Evolutionary conservation across 2,888 invertebrate genomes (phyloP).

Genomic region (Mesorhabditis spiculigera): DNA sequence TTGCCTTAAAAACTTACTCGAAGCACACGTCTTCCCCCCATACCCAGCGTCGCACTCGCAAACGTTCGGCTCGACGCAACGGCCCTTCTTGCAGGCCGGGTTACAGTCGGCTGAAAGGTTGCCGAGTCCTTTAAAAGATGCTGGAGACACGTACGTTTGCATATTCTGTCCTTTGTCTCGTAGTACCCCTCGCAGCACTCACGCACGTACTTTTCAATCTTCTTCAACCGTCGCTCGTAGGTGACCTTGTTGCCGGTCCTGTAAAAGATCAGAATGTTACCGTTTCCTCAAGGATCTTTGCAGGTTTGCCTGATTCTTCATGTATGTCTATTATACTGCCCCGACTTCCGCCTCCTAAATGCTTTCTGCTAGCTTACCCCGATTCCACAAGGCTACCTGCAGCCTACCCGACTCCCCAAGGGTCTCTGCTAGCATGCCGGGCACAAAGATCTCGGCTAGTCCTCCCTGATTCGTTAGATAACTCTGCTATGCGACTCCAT

Average conservation of each 20-base stretch:
- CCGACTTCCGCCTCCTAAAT: neutral
- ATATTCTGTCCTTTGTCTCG: constrained; percentile 43
- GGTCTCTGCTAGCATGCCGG: no score
- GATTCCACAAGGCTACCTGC: no score
- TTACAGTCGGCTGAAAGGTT: constrained; percentile 47
- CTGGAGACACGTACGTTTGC: constrained; percentile 31
- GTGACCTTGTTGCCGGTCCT: constrained; percentile 66
- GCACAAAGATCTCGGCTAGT: no score
- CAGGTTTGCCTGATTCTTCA: no score
- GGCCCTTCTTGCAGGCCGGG: constrained; percentile 52
- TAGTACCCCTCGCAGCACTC: constrained; percentile 54
- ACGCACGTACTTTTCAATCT: constrained; percentile 38
- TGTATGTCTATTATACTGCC: neutral
- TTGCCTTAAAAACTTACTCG: constrained; percentile 23
- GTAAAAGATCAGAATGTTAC: neutral
- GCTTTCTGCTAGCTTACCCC: no score
- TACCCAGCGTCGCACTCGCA: constrained; percentile 53
- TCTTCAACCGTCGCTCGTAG: constrained; percentile 64
- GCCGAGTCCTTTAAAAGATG: neutral
- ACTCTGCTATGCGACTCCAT: no score
- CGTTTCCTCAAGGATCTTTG: neutral
- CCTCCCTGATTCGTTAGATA: no score
- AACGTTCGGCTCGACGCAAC: constrained; percentile 47
- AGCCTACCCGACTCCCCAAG: no score
- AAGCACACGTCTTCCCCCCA: constrained; percentile 43